These are phyloP conservation scores for Epinephelus coioides DNA, from an alignment of 2,797 vertebrate species.

Conservation along the genomic window DNA sequence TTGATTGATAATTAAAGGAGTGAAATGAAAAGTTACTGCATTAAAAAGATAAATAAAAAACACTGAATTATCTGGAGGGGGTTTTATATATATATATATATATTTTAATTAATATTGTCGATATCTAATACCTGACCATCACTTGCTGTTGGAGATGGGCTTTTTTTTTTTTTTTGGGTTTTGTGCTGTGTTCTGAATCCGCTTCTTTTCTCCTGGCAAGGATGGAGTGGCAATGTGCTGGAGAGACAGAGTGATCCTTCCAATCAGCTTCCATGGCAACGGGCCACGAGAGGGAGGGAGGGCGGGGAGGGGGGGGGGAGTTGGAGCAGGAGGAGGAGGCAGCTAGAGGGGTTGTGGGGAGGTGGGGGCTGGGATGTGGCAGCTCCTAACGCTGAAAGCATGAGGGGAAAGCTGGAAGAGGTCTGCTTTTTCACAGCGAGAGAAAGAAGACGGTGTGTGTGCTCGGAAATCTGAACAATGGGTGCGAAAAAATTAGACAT, in stretches of 20 bases:
- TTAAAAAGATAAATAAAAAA: too few relatives aligned
- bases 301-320: neutral
- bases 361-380: conserved; percentile 74
- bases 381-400: conserved; percentile 50
- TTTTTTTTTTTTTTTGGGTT: conserved; percentile 10
- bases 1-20: too few relatives aligned
- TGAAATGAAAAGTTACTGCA: too few relatives aligned
- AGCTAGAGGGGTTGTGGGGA: conserved; percentile 67
- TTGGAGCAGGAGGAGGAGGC: conserved; percentile 40
- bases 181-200: conserved; percentile 39
- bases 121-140: neutral
- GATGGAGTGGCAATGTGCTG: conserved; percentile 63
- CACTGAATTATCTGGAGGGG: too few relatives aligned
- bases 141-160: neutral
- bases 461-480: conserved; percentile 43
- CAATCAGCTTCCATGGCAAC: conserved; percentile 86
- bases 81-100: too few relatives aligned
- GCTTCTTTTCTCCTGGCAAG: conserved; percentile 58
- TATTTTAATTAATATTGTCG: neutral
- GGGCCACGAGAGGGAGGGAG: conserved; percentile 55
- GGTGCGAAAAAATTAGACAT: neutral
- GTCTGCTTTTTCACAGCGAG: conserved; percentile 32
- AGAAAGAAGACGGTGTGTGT: conserved; percentile 1
- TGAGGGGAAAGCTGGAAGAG: conserved; percentile 27
- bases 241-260: conserved; percentile 71